A percentile compares a stretch with the other conserved stretches of the same genome.
Evolutionary conservation across 2,797 vertebrate genomes (phyloP).

Genomic region (Taeniopygia guttata): DNA sequence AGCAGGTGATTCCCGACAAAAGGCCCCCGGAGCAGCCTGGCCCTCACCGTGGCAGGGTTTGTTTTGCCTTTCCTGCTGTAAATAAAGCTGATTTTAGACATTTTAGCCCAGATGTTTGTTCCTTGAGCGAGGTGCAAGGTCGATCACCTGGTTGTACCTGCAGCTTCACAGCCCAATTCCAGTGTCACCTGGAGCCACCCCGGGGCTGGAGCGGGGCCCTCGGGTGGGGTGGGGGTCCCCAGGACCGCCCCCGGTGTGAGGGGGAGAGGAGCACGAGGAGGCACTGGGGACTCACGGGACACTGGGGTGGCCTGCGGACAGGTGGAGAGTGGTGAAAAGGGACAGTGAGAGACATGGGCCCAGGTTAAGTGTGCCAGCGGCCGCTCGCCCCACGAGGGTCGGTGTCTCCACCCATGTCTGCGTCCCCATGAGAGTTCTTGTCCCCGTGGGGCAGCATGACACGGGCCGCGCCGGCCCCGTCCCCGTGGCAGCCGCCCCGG

Average conservation of each 20-base stretch:
- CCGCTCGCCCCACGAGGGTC: background rate
- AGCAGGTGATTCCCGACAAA: background rate
- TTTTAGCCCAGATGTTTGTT: background rate
- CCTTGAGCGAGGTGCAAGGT: background rate
- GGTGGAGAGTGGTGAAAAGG: background rate
- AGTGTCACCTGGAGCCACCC: fast-evolving
- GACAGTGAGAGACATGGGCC: background rate
- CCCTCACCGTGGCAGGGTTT: background rate
- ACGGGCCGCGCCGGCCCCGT: background rate
- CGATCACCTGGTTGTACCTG: background rate
- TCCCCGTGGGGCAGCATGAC: too few species aligned
- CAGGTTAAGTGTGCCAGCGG: background rate
- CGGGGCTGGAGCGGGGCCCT: background rate
- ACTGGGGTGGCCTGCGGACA: background rate
- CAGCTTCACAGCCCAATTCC: background rate
- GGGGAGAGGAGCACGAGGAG: background rate
- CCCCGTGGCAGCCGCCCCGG: background rate
- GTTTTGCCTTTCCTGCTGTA: background rate
- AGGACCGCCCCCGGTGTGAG: too few species aligned
- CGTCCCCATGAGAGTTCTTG: background rate
- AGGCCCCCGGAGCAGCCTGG: too few species aligned
- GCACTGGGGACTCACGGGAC: too few species aligned
- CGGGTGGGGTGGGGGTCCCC: background rate
- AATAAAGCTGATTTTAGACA: conserved; percentile 18
- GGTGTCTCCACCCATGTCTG: too few species aligned